phyloP scores from a whole-genome alignment of 23 tunicate genomes.

The Corella eumyota region DNA sequence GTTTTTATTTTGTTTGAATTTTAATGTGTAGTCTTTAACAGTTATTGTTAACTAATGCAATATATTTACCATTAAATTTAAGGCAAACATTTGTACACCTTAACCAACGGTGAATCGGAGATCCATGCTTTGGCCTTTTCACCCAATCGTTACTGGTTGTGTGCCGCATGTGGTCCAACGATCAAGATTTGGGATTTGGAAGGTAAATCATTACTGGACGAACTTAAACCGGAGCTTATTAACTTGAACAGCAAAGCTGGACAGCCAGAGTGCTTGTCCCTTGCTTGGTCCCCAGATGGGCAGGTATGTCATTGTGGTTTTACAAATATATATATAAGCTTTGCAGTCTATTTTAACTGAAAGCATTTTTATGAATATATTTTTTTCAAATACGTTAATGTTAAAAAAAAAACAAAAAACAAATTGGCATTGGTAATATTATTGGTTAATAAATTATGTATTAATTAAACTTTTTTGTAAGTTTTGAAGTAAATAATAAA shows the following conservation, averaged over 20 bases:
- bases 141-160: conserved; percentile 99
- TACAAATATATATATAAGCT: background rate
- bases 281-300: conserved; percentile 98
- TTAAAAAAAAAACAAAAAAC: no score
- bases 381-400: no score
- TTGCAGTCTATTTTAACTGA: background rate
- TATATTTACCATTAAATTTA: no score
- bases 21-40: no score
- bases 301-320: conserved; percentile 19
- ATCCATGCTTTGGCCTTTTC: conserved; percentile 97
- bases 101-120: conserved; percentile 82
- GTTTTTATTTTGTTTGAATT: no score
- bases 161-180: conserved; percentile 97
- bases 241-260: conserved; percentile 85
- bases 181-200: conserved; percentile 99
- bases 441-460: no score
- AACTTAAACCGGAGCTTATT: conserved; percentile 87
- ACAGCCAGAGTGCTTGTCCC: conserved; percentile 89
- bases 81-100: conserved; percentile 95
- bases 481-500: no score
- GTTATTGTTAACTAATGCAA: no score
- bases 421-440: no score
- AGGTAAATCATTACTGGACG: conserved; percentile 94
- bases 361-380: no score
- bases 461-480: no score